phyloP scores from a whole-genome alignment of 64 coral and sea anemone species.

The Actinia equina region DNA sequence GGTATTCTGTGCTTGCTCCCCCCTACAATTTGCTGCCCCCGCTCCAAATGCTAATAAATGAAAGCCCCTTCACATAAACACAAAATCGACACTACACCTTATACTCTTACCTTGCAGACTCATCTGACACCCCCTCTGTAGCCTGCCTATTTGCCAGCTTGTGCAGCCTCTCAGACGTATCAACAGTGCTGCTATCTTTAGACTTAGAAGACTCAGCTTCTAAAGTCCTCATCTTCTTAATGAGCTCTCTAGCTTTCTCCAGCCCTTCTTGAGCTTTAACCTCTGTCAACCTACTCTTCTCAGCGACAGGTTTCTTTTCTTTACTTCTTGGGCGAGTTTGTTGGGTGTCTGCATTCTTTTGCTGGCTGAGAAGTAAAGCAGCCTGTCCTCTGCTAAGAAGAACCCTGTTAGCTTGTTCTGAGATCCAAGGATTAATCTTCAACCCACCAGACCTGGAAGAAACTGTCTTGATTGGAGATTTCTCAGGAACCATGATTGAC shows the following conservation, averaged over 20 bases:
- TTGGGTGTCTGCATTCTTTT: conserved; percentile 11
- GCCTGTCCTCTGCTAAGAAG: conserved; percentile 61
- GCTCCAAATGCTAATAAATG: too few relatives aligned
- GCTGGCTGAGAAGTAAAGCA: conserved; percentile 63
- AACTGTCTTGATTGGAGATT: not conserved
- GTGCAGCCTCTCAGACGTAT: conserved; percentile 51
- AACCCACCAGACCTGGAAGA: conserved; percentile 30
- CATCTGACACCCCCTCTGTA: not conserved
- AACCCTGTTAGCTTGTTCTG: conserved; percentile 94
- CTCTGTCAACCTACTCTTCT: conserved; percentile 3
- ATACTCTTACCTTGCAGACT: not conserved
- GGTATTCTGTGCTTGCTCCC: too few relatives aligned
- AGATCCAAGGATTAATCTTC: conserved; percentile 90
- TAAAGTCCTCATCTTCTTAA: conserved; percentile 72
- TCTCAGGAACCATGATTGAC: not conserved
- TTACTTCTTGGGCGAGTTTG: not conserved
- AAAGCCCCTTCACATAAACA: not conserved
- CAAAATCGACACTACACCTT: not conserved
- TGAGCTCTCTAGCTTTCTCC: conserved; percentile 70
- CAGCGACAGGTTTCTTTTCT: not conserved
- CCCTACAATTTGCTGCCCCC: too few relatives aligned
- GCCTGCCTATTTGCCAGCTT: conserved; percentile 32
- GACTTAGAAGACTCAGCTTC: conserved; percentile 45
- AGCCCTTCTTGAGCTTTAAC: conserved; percentile 58
- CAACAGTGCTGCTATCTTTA: conserved; percentile 17